phyloP scores from a whole-genome alignment of 2,113 vertebrate genomes.

The Antechinus stuartii region DNA sequence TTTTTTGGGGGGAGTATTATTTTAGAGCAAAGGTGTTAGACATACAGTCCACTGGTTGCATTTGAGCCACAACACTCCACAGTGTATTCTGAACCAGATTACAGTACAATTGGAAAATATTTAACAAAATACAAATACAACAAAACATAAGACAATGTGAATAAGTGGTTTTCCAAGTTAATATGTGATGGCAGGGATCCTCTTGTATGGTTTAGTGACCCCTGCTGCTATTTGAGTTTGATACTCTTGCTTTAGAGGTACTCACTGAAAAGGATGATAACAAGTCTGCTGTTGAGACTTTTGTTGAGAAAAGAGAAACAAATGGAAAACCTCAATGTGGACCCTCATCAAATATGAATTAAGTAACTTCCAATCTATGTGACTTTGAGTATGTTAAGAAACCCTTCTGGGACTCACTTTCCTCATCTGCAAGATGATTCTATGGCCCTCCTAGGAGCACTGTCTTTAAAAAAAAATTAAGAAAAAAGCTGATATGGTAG shows the following conservation, averaged over 20 bases:
- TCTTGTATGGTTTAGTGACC: neutral
- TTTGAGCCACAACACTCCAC: neutral
- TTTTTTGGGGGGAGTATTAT: neutral
- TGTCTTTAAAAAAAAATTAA: conserved; percentile 69
- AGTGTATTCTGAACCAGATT: neutral
- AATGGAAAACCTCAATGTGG: conserved; percentile 62
- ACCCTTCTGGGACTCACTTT: neutral
- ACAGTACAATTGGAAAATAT: neutral
- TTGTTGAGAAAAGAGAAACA: conserved; percentile 59
- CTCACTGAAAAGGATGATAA: conserved; percentile 59
- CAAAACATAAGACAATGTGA: neutral
- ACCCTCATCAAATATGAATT: conserved; percentile 66
- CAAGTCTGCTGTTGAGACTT: conserved; percentile 61
- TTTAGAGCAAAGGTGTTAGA: neutral
- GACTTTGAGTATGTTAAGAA: neutral
- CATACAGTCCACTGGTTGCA: neutral
- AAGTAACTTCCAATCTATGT: conserved; percentile 1
- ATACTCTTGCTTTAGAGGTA: conserved; percentile 57
- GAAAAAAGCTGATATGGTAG: conserved; percentile 77
- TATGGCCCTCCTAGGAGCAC: conserved; percentile 60
- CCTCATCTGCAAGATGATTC: neutral
- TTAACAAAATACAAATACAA: neutral
- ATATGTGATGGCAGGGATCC: neutral
- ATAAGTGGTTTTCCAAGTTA: neutral
- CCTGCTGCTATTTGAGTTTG: neutral